Evolutionary conservation across 2,113 vertebrate genomes (phyloP).

Genomic region (Colistium nudipinnis): DNA sequence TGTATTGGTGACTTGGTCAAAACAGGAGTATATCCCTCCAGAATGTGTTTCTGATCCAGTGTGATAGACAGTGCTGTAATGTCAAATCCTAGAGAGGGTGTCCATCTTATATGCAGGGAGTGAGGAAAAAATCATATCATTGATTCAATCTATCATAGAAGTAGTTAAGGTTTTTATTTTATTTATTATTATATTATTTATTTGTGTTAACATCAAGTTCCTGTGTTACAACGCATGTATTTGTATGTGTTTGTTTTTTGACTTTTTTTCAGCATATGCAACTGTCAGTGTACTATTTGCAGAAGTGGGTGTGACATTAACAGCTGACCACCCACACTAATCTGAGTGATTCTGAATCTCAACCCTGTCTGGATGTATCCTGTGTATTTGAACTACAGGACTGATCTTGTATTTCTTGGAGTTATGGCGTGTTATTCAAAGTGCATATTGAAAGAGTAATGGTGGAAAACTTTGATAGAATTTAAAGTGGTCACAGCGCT

Average conservation of each 20-base stretch:
- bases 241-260: constrained; percentile 1
- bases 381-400: constrained; percentile 26
- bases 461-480: constrained; percentile 39
- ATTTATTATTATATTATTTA: too few relatives aligned
- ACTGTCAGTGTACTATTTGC: constrained; percentile 6
- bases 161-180: background rate
- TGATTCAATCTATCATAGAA: background rate
- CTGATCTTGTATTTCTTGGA: constrained; percentile 46
- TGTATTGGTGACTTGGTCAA: constrained; percentile 49
- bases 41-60: constrained; percentile 45
- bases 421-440: constrained; percentile 37
- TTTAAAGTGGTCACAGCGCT: constrained; percentile 34
- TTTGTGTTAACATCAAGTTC: background rate
- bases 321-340: constrained; percentile 43
- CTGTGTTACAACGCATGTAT: background rate
- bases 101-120: constrained; percentile 33
- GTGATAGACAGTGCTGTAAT: constrained; percentile 42
- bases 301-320: constrained; percentile 23
- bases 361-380: constrained; percentile 12
- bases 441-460: constrained; percentile 33
- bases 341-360: constrained; percentile 34
- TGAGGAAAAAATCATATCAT: constrained; percentile 38
- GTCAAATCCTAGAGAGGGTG: constrained; percentile 24
- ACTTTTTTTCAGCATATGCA: constrained; percentile 4
- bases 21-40: constrained; percentile 20